Evolutionary conservation across 2,113 vertebrate genomes (phyloP).

Genomic region (Apistogramma diplotaenia): DNA sequence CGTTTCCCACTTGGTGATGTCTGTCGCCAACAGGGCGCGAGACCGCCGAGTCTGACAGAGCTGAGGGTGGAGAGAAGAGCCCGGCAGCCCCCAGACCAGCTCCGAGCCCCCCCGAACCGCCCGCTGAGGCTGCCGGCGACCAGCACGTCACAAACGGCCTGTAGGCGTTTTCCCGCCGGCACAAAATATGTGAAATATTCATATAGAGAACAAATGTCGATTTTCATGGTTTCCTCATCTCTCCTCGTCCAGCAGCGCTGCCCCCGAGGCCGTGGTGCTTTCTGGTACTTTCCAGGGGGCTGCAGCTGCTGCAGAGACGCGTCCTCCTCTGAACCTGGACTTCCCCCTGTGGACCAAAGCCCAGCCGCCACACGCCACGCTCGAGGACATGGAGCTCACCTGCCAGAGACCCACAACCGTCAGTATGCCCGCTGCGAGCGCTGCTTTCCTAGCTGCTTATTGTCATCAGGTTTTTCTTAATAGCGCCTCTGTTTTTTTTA

Average conservation of each 20-base stretch:
- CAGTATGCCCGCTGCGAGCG: not conserved
- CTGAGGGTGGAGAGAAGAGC: not conserved
- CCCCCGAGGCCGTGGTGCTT: constrained; percentile 43
- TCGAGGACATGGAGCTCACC: constrained; percentile 76
- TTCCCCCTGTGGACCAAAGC: constrained; percentile 65
- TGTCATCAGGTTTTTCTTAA: not conserved
- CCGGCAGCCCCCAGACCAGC: not conserved
- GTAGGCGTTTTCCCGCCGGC: constrained; percentile 25
- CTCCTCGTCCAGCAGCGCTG: not conserved
- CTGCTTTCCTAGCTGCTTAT: not conserved
- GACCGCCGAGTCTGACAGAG: not conserved
- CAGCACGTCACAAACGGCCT: not conserved
- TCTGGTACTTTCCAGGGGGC: constrained; percentile 67
- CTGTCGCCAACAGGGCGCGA: constrained; percentile 36
- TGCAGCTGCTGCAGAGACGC: constrained; percentile 18
- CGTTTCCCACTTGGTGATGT: not conserved
- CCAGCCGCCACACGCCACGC: constrained; percentile 19
- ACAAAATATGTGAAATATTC: not conserved
- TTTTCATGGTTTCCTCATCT: not conserved
- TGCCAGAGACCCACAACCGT: constrained; percentile 62
- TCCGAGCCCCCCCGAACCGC: constrained; percentile 6
- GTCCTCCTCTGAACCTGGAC: constrained; percentile 66
- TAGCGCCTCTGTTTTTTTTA: not conserved
- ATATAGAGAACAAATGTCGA: not conserved
- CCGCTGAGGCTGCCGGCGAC: not conserved